These are phyloP conservation scores for Ptychodera flava DNA, from an alignment of 35 echinoderm and acorn worm genomes.

Conservation along the genomic window DNA sequence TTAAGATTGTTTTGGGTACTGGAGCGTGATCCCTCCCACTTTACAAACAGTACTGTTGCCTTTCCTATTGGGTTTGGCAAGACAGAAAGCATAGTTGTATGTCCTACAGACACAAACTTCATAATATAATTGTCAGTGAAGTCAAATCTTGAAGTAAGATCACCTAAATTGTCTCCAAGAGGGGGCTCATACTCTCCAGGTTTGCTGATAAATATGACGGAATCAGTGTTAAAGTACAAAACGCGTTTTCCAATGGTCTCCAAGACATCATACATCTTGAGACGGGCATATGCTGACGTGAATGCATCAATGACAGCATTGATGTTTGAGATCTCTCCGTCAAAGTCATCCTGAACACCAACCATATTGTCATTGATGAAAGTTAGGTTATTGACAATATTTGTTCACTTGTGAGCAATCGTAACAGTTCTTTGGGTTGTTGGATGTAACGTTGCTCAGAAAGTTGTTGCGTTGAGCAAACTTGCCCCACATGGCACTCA, in stretches of 20 bases:
- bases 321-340: slow-evolving; percentile 11
- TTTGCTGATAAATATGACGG: slow-evolving; percentile 13
- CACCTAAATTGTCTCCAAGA: slow-evolving; percentile 23
- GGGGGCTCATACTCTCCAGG: slow-evolving; percentile 28
- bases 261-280: slow-evolving; percentile 4
- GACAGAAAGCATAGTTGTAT: too few relatives aligned
- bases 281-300: background rate
- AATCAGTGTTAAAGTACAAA: slow-evolving; percentile 35
- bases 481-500: slow-evolving; percentile 26
- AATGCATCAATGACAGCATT: slow-evolving; percentile 29
- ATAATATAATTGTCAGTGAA: too few relatives aligned
- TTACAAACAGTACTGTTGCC: too few relatives aligned
- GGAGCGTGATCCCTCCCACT: too few relatives aligned
- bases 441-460: slow-evolving; percentile 7
- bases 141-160: too few relatives aligned
- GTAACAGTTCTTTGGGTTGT: slow-evolving; percentile 1
- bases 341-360: slow-evolving; percentile 11
- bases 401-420: background rate
- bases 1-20: too few relatives aligned
- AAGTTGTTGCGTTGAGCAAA: slow-evolving; percentile 41
- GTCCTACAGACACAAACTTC: too few relatives aligned
- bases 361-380: slow-evolving; percentile 21
- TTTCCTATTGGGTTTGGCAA: too few relatives aligned
- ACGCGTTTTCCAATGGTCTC: slow-evolving; percentile 8
- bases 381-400: too few relatives aligned